A percentile compares a stretch with the other conserved stretches of the same genome.
Conservation (phyloP, 2,113 vertebrate species). For the Mionectes macconnelli region DNA sequence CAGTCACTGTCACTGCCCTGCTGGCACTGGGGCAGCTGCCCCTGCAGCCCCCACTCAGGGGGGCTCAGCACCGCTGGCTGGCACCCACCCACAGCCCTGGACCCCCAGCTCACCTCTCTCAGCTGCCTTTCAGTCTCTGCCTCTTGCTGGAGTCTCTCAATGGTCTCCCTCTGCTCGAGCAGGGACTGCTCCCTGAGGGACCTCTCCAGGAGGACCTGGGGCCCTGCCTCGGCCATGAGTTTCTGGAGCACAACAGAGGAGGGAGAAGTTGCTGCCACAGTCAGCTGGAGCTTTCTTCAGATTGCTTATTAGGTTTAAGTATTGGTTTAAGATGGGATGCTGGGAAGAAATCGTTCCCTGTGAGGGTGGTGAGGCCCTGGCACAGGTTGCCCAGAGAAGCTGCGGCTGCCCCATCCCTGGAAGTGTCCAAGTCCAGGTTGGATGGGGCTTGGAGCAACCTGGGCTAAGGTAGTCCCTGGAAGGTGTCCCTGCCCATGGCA, state of each 20-base stretch:
- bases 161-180: background rate
- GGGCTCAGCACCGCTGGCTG: background rate
- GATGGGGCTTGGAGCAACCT: background rate
- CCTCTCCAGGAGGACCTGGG: background rate
- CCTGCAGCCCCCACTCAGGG: no score
- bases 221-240: background rate
- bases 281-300: background rate
- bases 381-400: background rate
- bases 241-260: background rate
- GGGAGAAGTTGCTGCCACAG: background rate
- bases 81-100: background rate
- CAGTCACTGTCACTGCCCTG: background rate
- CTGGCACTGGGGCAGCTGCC: background rate
- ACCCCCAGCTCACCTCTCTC: background rate
- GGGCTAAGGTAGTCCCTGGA: fast-evolving
- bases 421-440: background rate
- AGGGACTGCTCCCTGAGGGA: background rate
- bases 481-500: background rate
- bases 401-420: background rate
- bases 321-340: background rate
- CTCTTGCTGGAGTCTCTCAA: background rate
- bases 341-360: background rate
- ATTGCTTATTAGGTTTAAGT: background rate
- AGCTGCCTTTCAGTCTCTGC: background rate
- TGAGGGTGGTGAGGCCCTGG: background rate